Evolutionary conservation across 2,797 vertebrate genomes (phyloP), one percentile per base, ranked within the genome.

Genomic region (Ataeniobius toweri): DNA sequence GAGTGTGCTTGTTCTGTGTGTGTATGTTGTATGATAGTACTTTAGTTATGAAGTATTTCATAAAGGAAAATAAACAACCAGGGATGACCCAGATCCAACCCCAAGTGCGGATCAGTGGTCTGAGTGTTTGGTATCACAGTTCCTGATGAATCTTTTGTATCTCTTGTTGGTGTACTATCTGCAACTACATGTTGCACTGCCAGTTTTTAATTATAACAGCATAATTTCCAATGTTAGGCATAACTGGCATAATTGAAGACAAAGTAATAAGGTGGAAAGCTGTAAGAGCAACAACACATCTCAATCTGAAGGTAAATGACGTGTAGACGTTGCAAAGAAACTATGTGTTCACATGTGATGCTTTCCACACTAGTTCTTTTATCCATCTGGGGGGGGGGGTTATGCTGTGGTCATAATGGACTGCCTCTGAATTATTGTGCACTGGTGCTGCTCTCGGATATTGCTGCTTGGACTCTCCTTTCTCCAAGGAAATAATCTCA

Each of bases 401-500:
- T 41, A 20, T 77, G 68, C 73, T 20, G 59, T 48, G 39, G 65
- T n/a, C n/a, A 28, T 65, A 58, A 24, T 39, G 7, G 65, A 55
- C 26, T 56, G 3, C 58, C 3, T 76, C 22, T 63, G 10, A 73
- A 26, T 72, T 80, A 48, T 48, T 72, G 53, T 81, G 73, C n/a
- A 1, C 6, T 18, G 39, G 67, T 77, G n/a, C 31, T 71, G n/a
- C 48, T 79, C 20, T 74, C 20, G n/a, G 41, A 69, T 80, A 58
- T 75, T 78, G 41, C 51, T 59, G 36, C 14, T 59, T 48, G 20
- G 80, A 68, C n/a, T 71, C 31, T n/a, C 20, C 55, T 81, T 76
- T 84, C 85, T 83, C 84, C 63, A 61, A 83, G 85, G 71, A 86
- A 86, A 89, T 84, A 73, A 82, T 74, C 44, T 68, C 48, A 12